Base-by-base conservation (phyloP, 35 echinoderm and acorn worm species). In the Amphiura filiformis region DNA sequence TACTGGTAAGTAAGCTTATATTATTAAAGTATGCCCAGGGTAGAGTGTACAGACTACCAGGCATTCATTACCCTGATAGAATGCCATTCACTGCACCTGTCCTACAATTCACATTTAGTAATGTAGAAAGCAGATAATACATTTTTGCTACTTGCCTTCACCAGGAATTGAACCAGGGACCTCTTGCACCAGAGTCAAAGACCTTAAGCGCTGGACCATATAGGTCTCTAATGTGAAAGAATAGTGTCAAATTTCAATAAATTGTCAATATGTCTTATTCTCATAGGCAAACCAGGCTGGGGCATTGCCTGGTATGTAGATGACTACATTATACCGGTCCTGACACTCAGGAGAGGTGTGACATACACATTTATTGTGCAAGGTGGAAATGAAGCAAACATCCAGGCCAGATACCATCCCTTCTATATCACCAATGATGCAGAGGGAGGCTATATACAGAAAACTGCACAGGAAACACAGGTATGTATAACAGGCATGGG, bases 241-340 rank as follows among this genome's bases (percentile, higher is more conserved):
- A n/a, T n/a, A n/a, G n/a, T n/a, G n/a, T n/a, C n/a, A n/a, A n/a
- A n/a, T n/a, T n/a, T 64, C 11, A n/a, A n/a, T n/a, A n/a, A n/a
- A n/a, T n/a, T n/a, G n/a, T n/a, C n/a, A n/a, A n/a, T n/a, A 64
- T 65, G 1, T 37, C 47, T 17, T 33, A 56, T 79, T 77, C 1
- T 41, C 76, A 37, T 56, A 96, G 94, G 87, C 39, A 20, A 41
- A 23, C 65, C 89, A 40, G 90, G 90, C 5, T 92, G 90, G 82
- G 94, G 94, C 14, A 90, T 90, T 33, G 86, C 94, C 36, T 96
- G 90, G 90, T 96, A 86, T 38, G 89, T 96, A 28, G 92, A 96
- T 77, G 87, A 32, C 7, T 37, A 34, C 13, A 56, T 96, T 1
- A 96, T 96, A 37, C 94, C 94, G 15, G 56, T 77, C 1, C 82